Conservation (phyloP, 2,797 vertebrate genomes). For the Melopsittacus undulatus region DNA sequence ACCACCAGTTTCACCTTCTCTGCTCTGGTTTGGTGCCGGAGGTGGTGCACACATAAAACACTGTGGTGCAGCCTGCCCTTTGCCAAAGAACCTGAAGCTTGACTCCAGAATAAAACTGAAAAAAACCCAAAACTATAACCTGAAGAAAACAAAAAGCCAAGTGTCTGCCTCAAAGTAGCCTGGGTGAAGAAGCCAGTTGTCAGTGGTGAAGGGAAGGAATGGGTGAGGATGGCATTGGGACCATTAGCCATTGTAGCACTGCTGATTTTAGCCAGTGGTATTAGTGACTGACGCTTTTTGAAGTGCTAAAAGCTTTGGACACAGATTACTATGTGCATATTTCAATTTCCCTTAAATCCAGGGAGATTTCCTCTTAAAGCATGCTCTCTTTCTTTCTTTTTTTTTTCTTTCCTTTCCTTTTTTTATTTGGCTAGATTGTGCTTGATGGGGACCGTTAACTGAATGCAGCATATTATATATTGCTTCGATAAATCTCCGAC, state of each 20-base stretch:
- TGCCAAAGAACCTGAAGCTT: not conserved
- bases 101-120: not conserved
- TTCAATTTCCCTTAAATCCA: conserved; percentile 41
- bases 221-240: not conserved
- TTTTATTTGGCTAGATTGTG: conserved; percentile 23
- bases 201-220: not conserved
- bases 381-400: accelerated
- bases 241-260: not conserved
- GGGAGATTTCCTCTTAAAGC: conserved; percentile 25
- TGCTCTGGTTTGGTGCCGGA: not conserved
- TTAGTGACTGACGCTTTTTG: conserved; percentile 67
- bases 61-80: not conserved
- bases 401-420: not conserved
- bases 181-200: not conserved
- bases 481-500: conserved; percentile 50
- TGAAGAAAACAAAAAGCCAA: not conserved
- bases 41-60: not conserved
- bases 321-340: conserved; percentile 43
- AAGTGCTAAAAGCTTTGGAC: conserved; percentile 81
- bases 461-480: conserved; percentile 57
- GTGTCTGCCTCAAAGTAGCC: not conserved
- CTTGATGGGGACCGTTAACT: conserved; percentile 52
- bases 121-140: not conserved
- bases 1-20: not conserved
- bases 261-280: not conserved